Percentiles rank a stretch among this genome's conserved stretches.
phyloP scores from a whole-genome alignment of 2,113 vertebrate genomes.

The Mus musculus region GRCm39 chr1:148734001-148734500 shows the following conservation, averaged over 20 bases:
- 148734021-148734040: neutral
- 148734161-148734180: no score
- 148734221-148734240: accelerated
- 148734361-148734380: no score
- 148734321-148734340: neutral
- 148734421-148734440: neutral
- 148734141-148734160: no score
- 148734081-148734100: neutral
- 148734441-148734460: no score
- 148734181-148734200: neutral
- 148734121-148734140: neutral
- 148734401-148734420: neutral
- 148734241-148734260: neutral
- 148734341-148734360: neutral
- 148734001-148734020: neutral
- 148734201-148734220: no score
- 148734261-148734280: no score
- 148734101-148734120: neutral
- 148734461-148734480: neutral
- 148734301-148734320: neutral
- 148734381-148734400: neutral
- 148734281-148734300: no score
- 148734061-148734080: neutral
- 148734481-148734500: neutral
- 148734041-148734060: neutral